Percentiles rank a stretch among this genome's conserved stretches.
These are phyloP conservation scores for Chaenocephalus aceratus DNA, from an alignment of 2,113 vertebrate genomes.

Conservation along the genomic window DNA sequence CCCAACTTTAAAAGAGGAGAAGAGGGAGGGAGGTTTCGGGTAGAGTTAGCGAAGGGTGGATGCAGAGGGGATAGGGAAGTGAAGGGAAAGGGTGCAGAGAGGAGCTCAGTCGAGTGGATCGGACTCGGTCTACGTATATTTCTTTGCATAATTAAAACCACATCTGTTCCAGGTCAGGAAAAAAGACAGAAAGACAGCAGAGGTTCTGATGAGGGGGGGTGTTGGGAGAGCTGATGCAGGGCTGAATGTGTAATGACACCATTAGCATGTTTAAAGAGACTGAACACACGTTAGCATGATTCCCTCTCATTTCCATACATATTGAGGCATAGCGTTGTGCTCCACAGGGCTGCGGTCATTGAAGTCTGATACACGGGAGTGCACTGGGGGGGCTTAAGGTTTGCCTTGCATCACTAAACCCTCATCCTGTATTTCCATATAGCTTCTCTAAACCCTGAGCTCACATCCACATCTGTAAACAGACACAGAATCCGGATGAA, in stretches of 20 bases:
- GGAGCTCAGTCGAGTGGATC: slow-evolving; percentile 71
- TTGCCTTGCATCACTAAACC: slow-evolving; percentile 62
- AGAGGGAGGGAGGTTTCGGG: slow-evolving; percentile 39
- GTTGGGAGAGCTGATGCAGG: slow-evolving; percentile 3
- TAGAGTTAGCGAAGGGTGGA: slow-evolving; percentile 52
- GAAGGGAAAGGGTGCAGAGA: slow-evolving; percentile 40
- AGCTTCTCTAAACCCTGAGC: slow-evolving; percentile 61
- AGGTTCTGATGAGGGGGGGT: slow-evolving; percentile 37
- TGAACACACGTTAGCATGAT: slow-evolving; percentile 75
- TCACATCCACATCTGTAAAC: slow-evolving; percentile 62
- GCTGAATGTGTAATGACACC: slow-evolving; percentile 65
- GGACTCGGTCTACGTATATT: slow-evolving; percentile 69
- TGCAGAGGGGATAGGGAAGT: slow-evolving; percentile 33
- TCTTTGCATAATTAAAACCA: slow-evolving; percentile 82
- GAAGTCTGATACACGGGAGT: slow-evolving; percentile 66
- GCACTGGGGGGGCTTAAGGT: slow-evolving; percentile 60
- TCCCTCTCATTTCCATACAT: slow-evolving; percentile 83
- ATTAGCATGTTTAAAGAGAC: slow-evolving; percentile 76
- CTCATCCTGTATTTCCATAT: slow-evolving; percentile 67
- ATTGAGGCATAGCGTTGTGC: slow-evolving; percentile 66
- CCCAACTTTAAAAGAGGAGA: slow-evolving; percentile 65
- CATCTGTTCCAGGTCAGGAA: slow-evolving; percentile 75
- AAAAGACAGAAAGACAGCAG: slow-evolving; percentile 39
- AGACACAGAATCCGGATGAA: slow-evolving; percentile 58
- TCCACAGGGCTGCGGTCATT: slow-evolving; percentile 59